Evolutionary conservation across 2,797 vertebrate genomes (phyloP), one percentile per base, ranked within the genome.

Genomic region (Nasua narica): DNA sequence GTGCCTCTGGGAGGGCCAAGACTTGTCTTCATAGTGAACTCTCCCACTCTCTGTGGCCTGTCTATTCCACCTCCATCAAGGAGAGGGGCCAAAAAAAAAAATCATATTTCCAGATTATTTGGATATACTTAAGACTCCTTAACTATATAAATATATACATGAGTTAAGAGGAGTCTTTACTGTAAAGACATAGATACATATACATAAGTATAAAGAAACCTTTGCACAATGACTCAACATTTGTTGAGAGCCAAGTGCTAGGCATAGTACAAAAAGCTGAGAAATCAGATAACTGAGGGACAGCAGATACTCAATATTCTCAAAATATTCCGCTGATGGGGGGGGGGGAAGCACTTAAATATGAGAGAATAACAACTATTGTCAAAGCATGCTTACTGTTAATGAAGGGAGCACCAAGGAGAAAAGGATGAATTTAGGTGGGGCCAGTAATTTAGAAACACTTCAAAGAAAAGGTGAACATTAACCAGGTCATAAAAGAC

Each of bases 401-500:
- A 25, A 82, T 12, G n/a, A 43, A 86, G 46, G 48, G 21, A 83
- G 58, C 48, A 93, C 62, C 86, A 60, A 90, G 8, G 23, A 88
- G 3, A 7, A 35, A 58, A 15, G 37, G n/a, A 35, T 40, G 74
- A 40, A 82, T 58, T 29, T 8, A 50, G 13, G 27, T 27, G n/a
- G 14, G 32, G 1, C 12, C 16, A 11, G 82, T 72, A 52, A 90
- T 35, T 89, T 65, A 89, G 86, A 94, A 95, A 84, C 89, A 29
- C 35, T 87, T 97, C 46, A 72, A 85, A 86, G 70, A 86, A 86
- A 72, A 89, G 69, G 10, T 79, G 15, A 95, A 81, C 62, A 12
- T 91, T 84, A 95, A 96, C 25, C 43, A 83, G 9, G 67, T 76
- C 72, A 88, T 78, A 76, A 92, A 92, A 37, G 72, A 87, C 77